Evolutionary conservation across 2,113 vertebrate genomes (phyloP), one percentile per base, ranked within the genome.

Genomic region (Hippocampus abdominalis): DNA sequence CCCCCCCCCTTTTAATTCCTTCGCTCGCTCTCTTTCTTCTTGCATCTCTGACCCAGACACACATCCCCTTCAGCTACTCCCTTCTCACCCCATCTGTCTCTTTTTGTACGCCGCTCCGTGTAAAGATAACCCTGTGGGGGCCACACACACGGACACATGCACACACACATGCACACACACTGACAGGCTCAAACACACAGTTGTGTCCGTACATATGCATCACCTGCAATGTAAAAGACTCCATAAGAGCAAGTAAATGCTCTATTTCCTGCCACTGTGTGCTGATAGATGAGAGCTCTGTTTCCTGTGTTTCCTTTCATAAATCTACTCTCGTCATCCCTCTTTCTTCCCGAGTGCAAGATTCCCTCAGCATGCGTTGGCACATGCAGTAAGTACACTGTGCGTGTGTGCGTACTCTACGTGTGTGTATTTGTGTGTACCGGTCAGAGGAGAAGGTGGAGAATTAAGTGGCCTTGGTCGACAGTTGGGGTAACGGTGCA

Each of bases 291-390:
- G 81, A 84, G 87, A 85, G 87, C 82, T 80, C 84, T 81, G 80
- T 88, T 88, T 88, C 84, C 82, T 84, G 85, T 77, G 86, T 81
- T 89, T 89, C 88, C 88, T 87, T 90, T 90, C 84, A 90, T 89
- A 89, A 89, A 91, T 90, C 87, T 90, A 86, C 78, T 85, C 86
- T 81, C 68, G 57, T 78, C 83, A 89, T 84, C 81, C 79, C 78
- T 81, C 69, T 82, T 78, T 80, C 73, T 80, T 85, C 85, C 84
- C 84, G 72, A 70, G 83, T 77, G 82, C 85, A 86, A 82, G 84
- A 87, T 84, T 88, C 83, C 78, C 82, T 87, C 81, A 75, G 75
- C 80, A 80, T 83, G 75, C 77, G 83, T 82, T 87, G 81, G 81
- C 84, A 86, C 74, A 74, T 71, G 71, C 74, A 74, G 79, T 77